A percentile compares a stretch with the other conserved stretches of the same genome.
These are phyloP conservation scores for Rhynchophorus ferrugineus DNA, from an alignment of 1,140 invertebrate species.

Conservation along the genomic window DNA sequence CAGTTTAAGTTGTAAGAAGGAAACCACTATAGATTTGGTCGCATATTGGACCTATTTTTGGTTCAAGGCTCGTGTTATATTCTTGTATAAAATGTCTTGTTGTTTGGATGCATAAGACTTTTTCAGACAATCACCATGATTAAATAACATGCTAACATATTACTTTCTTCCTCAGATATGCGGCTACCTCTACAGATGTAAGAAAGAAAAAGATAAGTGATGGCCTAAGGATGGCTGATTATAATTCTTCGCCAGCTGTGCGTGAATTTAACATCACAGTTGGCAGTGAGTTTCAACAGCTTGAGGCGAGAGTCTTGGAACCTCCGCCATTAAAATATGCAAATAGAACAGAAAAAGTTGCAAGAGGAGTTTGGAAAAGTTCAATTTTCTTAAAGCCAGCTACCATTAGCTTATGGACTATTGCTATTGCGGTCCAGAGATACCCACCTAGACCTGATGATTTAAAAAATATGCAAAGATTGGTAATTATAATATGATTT, in stretches of 20 bases:
- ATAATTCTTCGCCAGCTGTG: constrained; percentile 45
- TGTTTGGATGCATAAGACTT: too few species aligned
- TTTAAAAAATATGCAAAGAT: constrained; percentile 19
- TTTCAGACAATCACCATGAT: neutral
- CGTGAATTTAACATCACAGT: constrained; percentile 54
- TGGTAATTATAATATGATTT: constrained; percentile 19
- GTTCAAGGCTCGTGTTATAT: too few species aligned
- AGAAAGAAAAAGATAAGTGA: constrained; percentile 57
- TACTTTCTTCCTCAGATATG: too few species aligned
- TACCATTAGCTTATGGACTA: constrained; percentile 39
- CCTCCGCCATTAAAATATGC: constrained; percentile 49
- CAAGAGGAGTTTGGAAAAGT: constrained; percentile 44
- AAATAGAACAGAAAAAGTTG: constrained; percentile 20
- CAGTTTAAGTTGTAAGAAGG: too few species aligned
- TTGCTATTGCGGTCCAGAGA: constrained; percentile 32
- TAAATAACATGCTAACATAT: neutral
- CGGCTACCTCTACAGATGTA: constrained; percentile 52
- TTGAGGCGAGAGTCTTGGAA: constrained; percentile 49
- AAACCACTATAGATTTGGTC: too few species aligned
- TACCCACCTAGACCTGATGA: constrained; percentile 16
- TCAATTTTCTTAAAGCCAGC: constrained; percentile 34
- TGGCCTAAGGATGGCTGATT: constrained; percentile 43
- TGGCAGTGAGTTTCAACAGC: constrained; percentile 44
- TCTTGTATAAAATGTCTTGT: too few species aligned
- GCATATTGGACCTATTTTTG: too few species aligned